Evolutionary conservation across 1,140 invertebrate species (phyloP).

Genomic region (Popillia japonica): DNA sequence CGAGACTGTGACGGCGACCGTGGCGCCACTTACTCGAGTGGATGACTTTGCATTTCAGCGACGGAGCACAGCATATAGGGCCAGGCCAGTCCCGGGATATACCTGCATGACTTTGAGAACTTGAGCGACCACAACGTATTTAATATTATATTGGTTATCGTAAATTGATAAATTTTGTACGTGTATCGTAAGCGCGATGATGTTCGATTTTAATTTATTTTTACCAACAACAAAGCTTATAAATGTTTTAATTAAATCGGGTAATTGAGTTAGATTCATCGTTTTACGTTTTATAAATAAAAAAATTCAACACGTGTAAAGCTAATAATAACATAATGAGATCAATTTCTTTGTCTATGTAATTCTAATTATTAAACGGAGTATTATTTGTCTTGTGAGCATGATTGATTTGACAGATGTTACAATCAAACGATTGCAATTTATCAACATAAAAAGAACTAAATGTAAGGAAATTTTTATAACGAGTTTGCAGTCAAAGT

Average conservation of each 20-base stretch:
- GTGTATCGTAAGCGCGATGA: slow-evolving; percentile 17
- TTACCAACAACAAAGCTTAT: slow-evolving; percentile 18
- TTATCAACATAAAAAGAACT: too few relatives aligned
- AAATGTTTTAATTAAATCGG: slow-evolving; percentile 31
- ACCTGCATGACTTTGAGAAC: slow-evolving; percentile 30
- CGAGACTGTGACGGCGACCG: slow-evolving; percentile 31
- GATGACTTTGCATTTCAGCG: slow-evolving; percentile 8
- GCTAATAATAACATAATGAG: neutral
- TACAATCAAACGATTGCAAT: too few relatives aligned
- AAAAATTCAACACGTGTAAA: neutral
- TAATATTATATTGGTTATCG: slow-evolving; percentile 34
- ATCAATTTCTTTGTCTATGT: neutral
- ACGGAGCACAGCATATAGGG: neutral
- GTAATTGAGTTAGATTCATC: slow-evolving; percentile 17
- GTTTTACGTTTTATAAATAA: neutral
- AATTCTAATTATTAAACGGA: too few relatives aligned
- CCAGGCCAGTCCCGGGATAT: neutral
- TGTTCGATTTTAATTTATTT: slow-evolving; percentile 30
- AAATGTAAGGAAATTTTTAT: too few relatives aligned
- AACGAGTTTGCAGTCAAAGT: too few relatives aligned
- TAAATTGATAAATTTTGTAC: slow-evolving; percentile 32
- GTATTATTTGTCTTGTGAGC: too few relatives aligned
- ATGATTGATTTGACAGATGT: too few relatives aligned
- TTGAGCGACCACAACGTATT: neutral
- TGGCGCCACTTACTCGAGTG: slow-evolving; percentile 27